phyloP scores from a whole-genome alignment of 2,888 invertebrate genomes.

The Lycocerus yunnanus region DNA sequence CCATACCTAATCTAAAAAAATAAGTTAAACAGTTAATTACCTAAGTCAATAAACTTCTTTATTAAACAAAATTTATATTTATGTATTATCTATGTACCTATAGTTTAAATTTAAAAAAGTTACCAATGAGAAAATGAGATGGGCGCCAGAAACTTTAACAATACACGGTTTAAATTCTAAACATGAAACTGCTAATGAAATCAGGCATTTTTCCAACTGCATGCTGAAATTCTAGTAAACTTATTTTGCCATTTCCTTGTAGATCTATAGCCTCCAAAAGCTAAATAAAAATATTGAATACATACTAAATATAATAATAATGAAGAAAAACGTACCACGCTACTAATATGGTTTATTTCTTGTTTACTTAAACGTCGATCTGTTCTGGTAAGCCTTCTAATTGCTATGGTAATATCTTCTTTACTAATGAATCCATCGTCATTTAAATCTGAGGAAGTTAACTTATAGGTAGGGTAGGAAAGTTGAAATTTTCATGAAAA shows the following conservation, averaged over 20 bases:
- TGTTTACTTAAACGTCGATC: conserved; percentile 37
- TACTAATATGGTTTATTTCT: neutral
- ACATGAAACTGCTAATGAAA: conserved; percentile 64
- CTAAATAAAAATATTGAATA: conserved; percentile 56
- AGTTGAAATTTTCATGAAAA: neutral
- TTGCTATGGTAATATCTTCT: conserved; percentile 60
- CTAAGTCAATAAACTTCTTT: neutral
- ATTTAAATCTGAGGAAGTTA: conserved; percentile 61
- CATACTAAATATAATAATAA: no score
- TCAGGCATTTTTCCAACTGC: conserved; percentile 66
- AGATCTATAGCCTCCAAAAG: conserved; percentile 66
- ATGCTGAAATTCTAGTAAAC: conserved; percentile 64
- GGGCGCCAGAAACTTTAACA: no score
- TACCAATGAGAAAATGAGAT: no score
- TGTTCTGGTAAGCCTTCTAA: conserved; percentile 60
- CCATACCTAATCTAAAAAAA: neutral
- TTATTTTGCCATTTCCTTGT: conserved; percentile 62
- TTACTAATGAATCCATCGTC: conserved; percentile 65
- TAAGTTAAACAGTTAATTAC: neutral
- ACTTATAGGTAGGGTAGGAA: neutral
- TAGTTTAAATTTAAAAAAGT: no score
- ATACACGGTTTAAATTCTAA: conserved; percentile 55
- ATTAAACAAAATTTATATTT: neutral
- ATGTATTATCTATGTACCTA: no score
- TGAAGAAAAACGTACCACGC: neutral